Evolutionary conservation across 2,113 vertebrate species (phyloP), one percentile per base, ranked within the genome.

Genomic region (Chaetops frenatus): DNA sequence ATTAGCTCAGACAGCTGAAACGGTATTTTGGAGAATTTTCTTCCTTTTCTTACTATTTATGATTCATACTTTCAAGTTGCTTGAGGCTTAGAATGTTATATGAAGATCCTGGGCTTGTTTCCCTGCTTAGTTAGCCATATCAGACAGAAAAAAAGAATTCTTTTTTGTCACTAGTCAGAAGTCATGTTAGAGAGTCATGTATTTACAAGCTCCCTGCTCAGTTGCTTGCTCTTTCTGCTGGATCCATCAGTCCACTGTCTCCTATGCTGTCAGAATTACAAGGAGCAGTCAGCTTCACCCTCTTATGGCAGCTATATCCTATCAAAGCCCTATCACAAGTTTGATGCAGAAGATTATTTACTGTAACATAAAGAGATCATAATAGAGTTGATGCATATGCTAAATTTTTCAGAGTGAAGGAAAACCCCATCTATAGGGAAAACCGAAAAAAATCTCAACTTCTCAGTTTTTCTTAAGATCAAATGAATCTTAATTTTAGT

Each of bases 161-260:
- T 3, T 58, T 90, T 83, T 58, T 22, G 15, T 42, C 33, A 47
- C 11, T 42, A 38, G 16, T 40, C 13, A 78, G 36, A 81, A 61
- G 4, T 4, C 70, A 25, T 1, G 0, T 7, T 60, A 56, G 12
- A 51, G 11, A 60, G 77, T 22, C 2, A 25, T 2, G 1, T 14
- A 67, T 70, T 66, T 89, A 44, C 19, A 44, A 12, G 5, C 5
- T 72, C 11, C 5, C 25, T 62, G 10, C 8, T 48, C 15, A 48
- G 12, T 53, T 25, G 22, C 4, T n/a, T 69, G 10, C 33, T 64
- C 11, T 61, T 91, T 69, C 36, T 79, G 7, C 31, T 69, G 18
- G 25, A 53, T 6, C 0, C 0, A 56, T 35, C 25, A 56, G 10
- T 66, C 18, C 38, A 7, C 10, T 54, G 6, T 33, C 47, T 74